Base-by-base conservation (phyloP, 2,113 vertebrate species). In the Atractosteus spatula region DNA sequence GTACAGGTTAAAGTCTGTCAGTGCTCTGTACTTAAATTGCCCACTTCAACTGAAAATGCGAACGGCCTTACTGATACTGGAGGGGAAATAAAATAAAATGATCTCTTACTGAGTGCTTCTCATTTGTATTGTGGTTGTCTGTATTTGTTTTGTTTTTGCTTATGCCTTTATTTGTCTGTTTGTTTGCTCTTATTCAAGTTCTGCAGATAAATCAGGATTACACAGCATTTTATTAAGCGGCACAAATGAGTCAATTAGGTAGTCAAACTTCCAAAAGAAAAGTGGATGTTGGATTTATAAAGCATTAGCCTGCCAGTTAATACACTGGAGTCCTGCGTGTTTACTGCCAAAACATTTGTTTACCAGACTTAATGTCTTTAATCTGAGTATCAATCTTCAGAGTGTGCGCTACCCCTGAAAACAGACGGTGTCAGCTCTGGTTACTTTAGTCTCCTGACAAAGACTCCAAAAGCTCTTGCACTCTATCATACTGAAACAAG, bases 351-450 rank as follows among this genome's bases (percentile, higher is more conserved):
- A 44, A 56, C 71, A 47, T 67, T 68, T 73, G 71, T 73, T 67
- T 73, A 73, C 65, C 17, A 59, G 51, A 54, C 16, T 42, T 73
- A 73, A 66, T 73, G 65, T 73, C 54, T 59, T 67, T 73, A 73
- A 73, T 73, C 64, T 64, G 47, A 68, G 64, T 41, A 68, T 29
- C 65, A 64, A 67, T 61, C 64, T 68, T 42, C 65, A 47, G 64
- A 14, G 17, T 59, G 71, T n/a, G 55, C 65, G 14, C 44, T 45
- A 0, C 43, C 43, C 45, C 47, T 14, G 54, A 56, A 47, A 54
- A 6, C 57, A 44, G 63, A 42, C 54, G 45, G n/a, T 3, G 55
- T 68, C 64, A 61, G 41, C 65, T 45, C 41, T 11, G 64, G 41
- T 44, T n/a, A 66, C 41, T 16, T n/a, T 42, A 47, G 64, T 47